Evolutionary conservation across 2,113 vertebrate species (phyloP), one percentile per base, ranked within the genome.

Genomic region (Alligator mississippiensis): DNA sequence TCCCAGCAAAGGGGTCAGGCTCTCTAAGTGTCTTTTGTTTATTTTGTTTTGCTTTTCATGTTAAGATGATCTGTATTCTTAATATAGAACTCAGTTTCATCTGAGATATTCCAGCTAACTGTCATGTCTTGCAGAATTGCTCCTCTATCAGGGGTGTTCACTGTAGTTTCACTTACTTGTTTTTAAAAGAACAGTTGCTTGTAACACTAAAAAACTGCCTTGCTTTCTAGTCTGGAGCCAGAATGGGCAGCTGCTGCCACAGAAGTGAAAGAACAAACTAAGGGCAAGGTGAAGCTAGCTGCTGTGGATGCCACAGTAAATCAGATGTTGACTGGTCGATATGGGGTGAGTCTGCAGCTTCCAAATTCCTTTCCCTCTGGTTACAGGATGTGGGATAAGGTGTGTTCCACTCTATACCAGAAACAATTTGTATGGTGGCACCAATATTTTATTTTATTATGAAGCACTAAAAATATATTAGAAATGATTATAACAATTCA

Each of bases 211-310:
- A 38, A 38, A 60, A 80, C 22, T 15, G 24, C 19, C 11, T 34
- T 84, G 9, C 81, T 83, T 96, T 95, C 85, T 11, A 99, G 99
- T 90, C 95, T 99, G 84, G 99, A 99, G 96, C 99, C 99, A 6
- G 99, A 99, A 95, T 99, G 99, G 99, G 98, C 98, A 12, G 98
- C 99, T 30, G 99, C 99, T 14, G 99, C 99, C 72, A 84, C 98
- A 3, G 98, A 99, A 76, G 98, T 99, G 30, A 99, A 99, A 86
- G 99, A 99, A 60, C 99, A 99, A 89, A 99, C 99, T 3, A 99
- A 99, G 90, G 99, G 99, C 58, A 99, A 98, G 96, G 99, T 99
- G 68, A 99, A 98, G 59, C 98, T 99, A 14, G 99, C 98, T 25
- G 99, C 99, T 3, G 98, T 99, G 88, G 99, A 99, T 47, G 99